These are phyloP conservation scores for Temnothorax ravouxi DNA, from an alignment of 2,888 invertebrate species.

Conservation along the genomic window DNA sequence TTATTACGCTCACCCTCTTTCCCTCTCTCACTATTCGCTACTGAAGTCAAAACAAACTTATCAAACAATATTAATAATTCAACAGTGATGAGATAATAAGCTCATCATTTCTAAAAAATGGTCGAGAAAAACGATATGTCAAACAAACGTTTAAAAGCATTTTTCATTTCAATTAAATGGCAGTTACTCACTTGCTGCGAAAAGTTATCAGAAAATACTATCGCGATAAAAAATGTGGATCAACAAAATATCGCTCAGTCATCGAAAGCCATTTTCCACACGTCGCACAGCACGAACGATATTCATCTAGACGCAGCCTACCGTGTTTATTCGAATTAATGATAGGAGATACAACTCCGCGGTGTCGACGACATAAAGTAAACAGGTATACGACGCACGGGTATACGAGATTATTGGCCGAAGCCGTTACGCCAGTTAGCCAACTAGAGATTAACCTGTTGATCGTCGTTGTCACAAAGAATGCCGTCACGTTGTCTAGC, in stretches of 20 bases:
- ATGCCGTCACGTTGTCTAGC: conserved; percentile 20
- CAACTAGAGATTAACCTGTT: conserved; percentile 70
- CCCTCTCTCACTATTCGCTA: background rate
- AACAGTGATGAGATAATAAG: background rate
- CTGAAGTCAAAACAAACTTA: background rate
- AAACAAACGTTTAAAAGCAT: background rate
- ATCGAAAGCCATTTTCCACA: conserved; percentile 12
- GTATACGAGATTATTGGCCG: conserved; percentile 50
- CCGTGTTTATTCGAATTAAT: background rate
- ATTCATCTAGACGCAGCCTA: background rate
- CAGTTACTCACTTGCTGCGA: background rate
- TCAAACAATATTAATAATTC: background rate
- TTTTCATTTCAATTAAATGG: background rate
- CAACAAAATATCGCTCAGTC: background rate
- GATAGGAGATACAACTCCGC: background rate
- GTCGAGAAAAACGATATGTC: background rate
- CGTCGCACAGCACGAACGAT: background rate
- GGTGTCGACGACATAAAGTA: background rate
- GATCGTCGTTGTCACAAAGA: conserved; percentile 59
- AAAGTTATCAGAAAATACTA: background rate
- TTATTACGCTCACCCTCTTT: background rate
- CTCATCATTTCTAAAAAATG: background rate
- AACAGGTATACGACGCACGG: background rate
- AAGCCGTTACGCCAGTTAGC: conserved; percentile 26
- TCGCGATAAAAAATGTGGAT: background rate